A percentile compares a stretch with the other conserved stretches of the same genome.
These are phyloP conservation scores for Aethina tumida DNA, from an alignment of 1,140 invertebrate species.

Conservation along the genomic window DNA sequence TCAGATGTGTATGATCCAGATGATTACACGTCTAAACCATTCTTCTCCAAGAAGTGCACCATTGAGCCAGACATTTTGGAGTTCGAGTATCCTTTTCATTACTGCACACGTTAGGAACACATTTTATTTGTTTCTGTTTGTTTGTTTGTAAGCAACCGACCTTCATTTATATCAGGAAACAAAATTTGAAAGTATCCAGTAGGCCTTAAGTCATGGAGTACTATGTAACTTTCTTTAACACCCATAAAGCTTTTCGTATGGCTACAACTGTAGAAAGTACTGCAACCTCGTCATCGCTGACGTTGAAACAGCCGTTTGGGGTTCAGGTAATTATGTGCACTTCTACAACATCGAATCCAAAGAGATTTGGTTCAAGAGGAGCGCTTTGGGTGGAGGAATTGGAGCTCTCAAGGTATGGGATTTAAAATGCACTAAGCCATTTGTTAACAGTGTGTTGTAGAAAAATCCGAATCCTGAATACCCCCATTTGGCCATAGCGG, in stretches of 20 bases:
- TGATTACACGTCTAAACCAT: constrained; percentile 31
- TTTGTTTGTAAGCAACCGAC: not conserved
- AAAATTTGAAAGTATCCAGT: constrained; percentile 3
- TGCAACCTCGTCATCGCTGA: constrained; percentile 72
- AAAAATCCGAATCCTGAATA: constrained; percentile 57
- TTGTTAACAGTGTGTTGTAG: constrained; percentile 36
- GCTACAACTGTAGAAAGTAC: constrained; percentile 72
- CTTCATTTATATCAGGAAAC: not conserved
- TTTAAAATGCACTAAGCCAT: not conserved
- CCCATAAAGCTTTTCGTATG: constrained; percentile 62
- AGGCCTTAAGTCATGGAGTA: no score
- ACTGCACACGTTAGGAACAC: not conserved
- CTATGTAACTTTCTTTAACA: constrained; percentile 15
- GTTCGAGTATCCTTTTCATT: constrained; percentile 33
- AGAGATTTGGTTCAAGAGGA: constrained; percentile 56
- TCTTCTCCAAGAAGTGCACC: constrained; percentile 23
- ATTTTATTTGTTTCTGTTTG: no score
- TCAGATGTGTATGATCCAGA: constrained; percentile 23
- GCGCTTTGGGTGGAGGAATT: constrained; percentile 63
- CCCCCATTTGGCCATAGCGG: constrained; percentile 69
- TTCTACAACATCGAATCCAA: constrained; percentile 60
- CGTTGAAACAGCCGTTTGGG: constrained; percentile 60
- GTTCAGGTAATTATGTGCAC: constrained; percentile 70
- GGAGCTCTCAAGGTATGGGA: constrained; percentile 60
- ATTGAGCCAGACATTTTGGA: constrained; percentile 31